These are phyloP conservation scores for Passer montanus DNA, from an alignment of 2,113 vertebrate species.

Conservation along the genomic window DNA sequence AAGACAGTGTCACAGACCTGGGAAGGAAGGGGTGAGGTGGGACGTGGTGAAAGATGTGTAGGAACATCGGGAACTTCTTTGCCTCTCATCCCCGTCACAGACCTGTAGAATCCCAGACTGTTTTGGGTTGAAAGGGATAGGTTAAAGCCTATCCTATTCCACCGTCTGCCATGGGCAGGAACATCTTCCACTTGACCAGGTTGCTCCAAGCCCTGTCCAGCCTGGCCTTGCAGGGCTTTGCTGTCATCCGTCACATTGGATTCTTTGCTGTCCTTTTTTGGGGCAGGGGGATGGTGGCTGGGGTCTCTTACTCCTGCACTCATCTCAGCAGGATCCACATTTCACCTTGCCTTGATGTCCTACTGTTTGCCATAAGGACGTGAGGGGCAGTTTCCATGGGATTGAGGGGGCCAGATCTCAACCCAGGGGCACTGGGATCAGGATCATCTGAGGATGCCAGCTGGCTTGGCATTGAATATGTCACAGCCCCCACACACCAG, in stretches of 20 bases:
- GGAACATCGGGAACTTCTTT: background rate
- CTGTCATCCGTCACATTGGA: background rate
- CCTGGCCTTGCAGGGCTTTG: background rate
- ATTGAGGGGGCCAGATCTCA: background rate
- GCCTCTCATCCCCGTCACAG: background rate
- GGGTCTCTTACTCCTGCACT: background rate
- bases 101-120: background rate
- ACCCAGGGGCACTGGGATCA: background rate
- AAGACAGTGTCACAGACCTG: background rate
- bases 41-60: accelerated
- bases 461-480: background rate
- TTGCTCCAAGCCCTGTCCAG: background rate
- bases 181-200: background rate
- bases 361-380: background rate
- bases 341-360: background rate
- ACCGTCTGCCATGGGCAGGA: background rate
- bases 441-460: background rate
- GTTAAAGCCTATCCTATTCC: background rate
- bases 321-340: background rate
- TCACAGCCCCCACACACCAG: background rate
- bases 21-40: background rate
- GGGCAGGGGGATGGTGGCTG: background rate
- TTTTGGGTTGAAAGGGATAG: background rate
- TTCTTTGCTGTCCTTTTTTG: background rate
- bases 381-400: background rate